Evolutionary conservation across 2,113 vertebrate genomes (phyloP).

Genomic region (Pelobates fuscus): DNA sequence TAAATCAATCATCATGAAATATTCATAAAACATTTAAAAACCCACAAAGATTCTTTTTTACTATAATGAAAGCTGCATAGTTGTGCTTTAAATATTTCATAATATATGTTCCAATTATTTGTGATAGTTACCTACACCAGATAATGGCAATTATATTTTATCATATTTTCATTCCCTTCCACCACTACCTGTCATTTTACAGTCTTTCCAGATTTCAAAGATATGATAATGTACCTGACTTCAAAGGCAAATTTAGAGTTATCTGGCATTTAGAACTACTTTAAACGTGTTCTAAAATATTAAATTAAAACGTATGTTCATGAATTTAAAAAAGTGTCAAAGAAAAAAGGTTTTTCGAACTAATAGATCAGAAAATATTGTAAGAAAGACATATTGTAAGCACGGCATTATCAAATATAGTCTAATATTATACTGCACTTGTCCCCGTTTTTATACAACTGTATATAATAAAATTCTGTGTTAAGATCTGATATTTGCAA

Average conservation of each 20-base stretch:
- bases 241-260: neutral
- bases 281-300: no score
- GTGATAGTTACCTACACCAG: neutral
- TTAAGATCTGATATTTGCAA: no score
- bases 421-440: no score
- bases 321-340: no score
- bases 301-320: no score
- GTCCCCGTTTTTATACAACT: no score
- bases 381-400: no score
- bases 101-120: constrained; percentile 11
- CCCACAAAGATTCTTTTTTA: neutral
- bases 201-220: constrained; percentile 11
- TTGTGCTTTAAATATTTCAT: neutral
- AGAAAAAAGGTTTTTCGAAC: no score
- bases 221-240: constrained; percentile 2
- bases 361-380: no score
- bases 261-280: neutral
- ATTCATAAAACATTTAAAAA: constrained; percentile 9
- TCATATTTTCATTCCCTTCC: constrained; percentile 7
- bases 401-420: no score
- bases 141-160: constrained; percentile 3
- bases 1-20: constrained; percentile 15
- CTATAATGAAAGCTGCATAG: neutral
- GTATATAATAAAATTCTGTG: no score
- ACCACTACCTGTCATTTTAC: constrained; percentile 2